Conservation (phyloP, 1,140 invertebrate species). For the Helicoverpa armigera region DNA sequence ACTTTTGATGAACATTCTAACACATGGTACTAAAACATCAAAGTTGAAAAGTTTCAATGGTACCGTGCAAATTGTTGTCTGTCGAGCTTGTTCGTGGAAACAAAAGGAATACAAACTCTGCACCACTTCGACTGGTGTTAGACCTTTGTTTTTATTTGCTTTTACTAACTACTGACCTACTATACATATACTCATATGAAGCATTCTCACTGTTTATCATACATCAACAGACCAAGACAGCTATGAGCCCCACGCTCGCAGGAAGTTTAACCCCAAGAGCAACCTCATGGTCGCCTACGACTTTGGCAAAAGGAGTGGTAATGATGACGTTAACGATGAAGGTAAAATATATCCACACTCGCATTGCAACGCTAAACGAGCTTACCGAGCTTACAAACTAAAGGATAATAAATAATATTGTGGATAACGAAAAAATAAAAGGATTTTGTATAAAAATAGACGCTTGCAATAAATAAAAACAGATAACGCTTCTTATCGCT, state of each 20-base stretch:
- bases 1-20: slow-evolving; percentile 38
- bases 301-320: slow-evolving; percentile 78
- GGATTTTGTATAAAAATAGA: slow-evolving; percentile 25
- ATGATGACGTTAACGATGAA: slow-evolving; percentile 73
- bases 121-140: slow-evolving; percentile 43
- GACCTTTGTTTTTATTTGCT: slow-evolving; percentile 26
- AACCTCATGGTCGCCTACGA: slow-evolving; percentile 69
- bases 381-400: slow-evolving; percentile 9
- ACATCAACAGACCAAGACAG: slow-evolving; percentile 59
- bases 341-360: slow-evolving; percentile 63
- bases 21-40: slow-evolving; percentile 32
- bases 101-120: slow-evolving; percentile 5
- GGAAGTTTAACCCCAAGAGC: slow-evolving; percentile 71
- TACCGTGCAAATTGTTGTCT: slow-evolving; percentile 7
- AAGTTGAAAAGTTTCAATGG: slow-evolving; percentile 53
- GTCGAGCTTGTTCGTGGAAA: slow-evolving; percentile 24
- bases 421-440: background rate
- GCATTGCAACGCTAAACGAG: slow-evolving; percentile 21
- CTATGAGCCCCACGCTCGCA: slow-evolving; percentile 56
- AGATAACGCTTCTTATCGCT: slow-evolving; percentile 49
- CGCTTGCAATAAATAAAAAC: slow-evolving; percentile 49
- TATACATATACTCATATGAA: slow-evolving; percentile 49
- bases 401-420: background rate
- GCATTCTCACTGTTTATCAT: slow-evolving; percentile 43
- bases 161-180: background rate